Conservation (phyloP, 2,888 invertebrate species). For the Ischnus inquisitorius region DNA sequence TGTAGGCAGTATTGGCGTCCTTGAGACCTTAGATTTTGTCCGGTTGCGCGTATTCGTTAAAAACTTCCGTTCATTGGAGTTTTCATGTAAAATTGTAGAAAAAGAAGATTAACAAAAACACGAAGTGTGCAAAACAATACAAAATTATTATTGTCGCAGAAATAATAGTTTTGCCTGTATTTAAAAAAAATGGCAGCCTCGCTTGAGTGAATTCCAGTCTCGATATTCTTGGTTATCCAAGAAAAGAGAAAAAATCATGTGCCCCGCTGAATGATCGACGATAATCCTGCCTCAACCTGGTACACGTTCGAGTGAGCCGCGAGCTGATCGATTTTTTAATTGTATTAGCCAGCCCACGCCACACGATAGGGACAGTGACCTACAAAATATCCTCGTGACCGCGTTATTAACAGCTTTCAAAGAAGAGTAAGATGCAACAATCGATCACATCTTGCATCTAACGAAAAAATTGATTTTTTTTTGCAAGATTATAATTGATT, state of each 20-base stretch:
- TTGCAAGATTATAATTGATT: no score
- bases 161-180: background rate
- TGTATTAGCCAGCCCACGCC: constrained; percentile 12
- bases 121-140: background rate
- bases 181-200: background rate
- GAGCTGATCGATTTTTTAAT: constrained; percentile 39
- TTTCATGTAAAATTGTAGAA: background rate
- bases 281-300: background rate
- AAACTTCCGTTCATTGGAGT: background rate
- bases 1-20: background rate
- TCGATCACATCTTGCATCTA: background rate
- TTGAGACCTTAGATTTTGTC: background rate
- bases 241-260: background rate
- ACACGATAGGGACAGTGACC: constrained; percentile 54
- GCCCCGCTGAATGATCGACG: background rate
- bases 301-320: background rate
- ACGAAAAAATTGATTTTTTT: background rate
- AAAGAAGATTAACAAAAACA: background rate
- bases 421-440: background rate
- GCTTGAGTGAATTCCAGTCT: background rate
- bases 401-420: constrained; percentile 22
- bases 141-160: background rate
- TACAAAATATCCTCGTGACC: constrained; percentile 48
- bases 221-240: background rate
- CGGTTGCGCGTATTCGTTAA: background rate